Evolutionary conservation across 2,113 vertebrate genomes (phyloP), one percentile per base, ranked within the genome.

Genomic region (Todiramphus saurophagus): DNA sequence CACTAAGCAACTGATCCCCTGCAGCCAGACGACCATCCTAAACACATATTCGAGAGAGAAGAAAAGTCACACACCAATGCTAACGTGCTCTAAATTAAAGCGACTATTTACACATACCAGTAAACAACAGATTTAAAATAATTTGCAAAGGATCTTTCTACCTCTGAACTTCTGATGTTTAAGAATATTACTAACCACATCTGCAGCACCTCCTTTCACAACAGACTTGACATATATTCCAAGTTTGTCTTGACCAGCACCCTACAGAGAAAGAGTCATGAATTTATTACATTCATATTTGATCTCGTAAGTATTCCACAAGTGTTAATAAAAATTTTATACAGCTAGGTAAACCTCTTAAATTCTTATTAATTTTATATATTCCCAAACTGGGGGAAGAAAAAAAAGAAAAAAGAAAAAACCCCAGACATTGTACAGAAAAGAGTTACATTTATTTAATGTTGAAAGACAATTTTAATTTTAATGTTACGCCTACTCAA

Each of bases 161-260:
- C 16, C 7, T 58, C 5, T 51, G 30, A 75, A 69, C 18, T 39
- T 8, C 10, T n/a, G 59, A 59, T n/a, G 28, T 37, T 90, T 80
- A 87, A 73, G 74, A 91, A 19, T 27, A 39, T 46, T 95, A 98
- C 99, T 97, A 50, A 99, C 99, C 98, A 99, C 98, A 59, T 99
- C 99, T 30, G 99, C 99, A 35, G 99, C 99, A 41, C 99, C 99
- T 90, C 99, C 99, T 97, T 99, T 99, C 74, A 99, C 99, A 17
- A 99, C 99, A 39, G 99, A 99, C 97, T 99, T 99, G 95, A 99
- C 98, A 50, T 99, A 99, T 98, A 99, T 99, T 56, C 99, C 99
- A 75, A 99, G 98, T 93, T 99, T 99, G 91, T 99, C 99, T 97
- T 99, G 99, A 81, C 99, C 99, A 35, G 99, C 99, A 86, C 99